These are phyloP conservation scores for Arothron firmamentum DNA, from an alignment of 2,113 vertebrate species.

Conservation along the genomic window DNA sequence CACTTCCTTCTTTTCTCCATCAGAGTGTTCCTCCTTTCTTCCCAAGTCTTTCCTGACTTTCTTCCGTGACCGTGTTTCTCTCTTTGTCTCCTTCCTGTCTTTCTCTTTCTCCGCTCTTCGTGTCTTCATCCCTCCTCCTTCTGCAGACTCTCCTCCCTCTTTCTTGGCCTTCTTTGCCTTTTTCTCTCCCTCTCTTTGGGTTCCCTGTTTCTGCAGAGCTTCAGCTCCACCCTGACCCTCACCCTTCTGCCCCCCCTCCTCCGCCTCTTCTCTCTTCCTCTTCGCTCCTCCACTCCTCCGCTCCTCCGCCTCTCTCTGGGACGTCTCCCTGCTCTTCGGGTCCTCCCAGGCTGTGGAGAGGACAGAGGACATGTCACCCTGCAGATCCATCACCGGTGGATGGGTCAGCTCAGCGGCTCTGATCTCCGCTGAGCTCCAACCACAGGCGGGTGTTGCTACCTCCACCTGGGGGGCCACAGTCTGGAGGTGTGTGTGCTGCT, in stretches of 20 bases:
- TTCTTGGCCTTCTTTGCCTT: background rate
- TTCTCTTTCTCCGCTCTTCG: background rate
- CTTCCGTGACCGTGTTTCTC: background rate
- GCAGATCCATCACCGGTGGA: no score
- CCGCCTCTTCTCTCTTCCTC: background rate
- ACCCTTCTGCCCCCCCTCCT: background rate
- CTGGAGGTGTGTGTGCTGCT: no score
- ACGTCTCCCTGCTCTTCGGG: background rate
- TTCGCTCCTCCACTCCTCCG: background rate
- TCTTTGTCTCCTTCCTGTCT: background rate
- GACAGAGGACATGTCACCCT: no score
- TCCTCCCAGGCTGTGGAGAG: background rate
- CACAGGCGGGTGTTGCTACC: no score
- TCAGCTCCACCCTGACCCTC: background rate
- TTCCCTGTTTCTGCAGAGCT: no score
- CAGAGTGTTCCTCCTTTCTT: background rate
- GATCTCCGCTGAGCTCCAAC: no score
- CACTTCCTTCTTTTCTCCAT: background rate
- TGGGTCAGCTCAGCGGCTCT: no score
- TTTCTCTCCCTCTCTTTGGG: no score
- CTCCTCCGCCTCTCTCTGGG: background rate
- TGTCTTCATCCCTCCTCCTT: background rate
- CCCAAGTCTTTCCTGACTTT: background rate
- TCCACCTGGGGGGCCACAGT: no score
- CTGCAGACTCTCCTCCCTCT: background rate